phyloP scores from a whole-genome alignment of 1,140 invertebrate genomes.

The Caenorhabditis inopinata region DNA sequence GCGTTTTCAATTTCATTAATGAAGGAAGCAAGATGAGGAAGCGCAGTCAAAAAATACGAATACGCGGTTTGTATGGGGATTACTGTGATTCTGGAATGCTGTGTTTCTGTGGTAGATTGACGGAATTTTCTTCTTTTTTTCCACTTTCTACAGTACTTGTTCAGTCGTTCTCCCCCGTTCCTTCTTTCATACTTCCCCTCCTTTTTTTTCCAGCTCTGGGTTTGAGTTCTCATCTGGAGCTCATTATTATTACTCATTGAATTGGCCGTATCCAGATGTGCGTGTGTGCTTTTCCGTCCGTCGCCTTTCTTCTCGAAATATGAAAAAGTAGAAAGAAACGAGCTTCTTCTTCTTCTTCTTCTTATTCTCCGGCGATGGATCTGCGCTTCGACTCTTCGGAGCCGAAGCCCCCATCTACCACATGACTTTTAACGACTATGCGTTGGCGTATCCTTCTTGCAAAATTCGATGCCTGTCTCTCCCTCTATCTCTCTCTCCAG shows the following conservation, averaged over 20 bases:
- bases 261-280: conserved; percentile 31
- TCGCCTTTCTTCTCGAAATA: conserved; percentile 14
- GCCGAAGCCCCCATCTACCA: conserved; percentile 5
- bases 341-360: background rate
- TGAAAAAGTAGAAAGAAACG: conserved; percentile 33
- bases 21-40: background rate
- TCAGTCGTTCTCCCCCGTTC: background rate
- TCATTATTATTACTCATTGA: conserved; percentile 35
- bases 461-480: too few relatives aligned
- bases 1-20: conserved; percentile 30
- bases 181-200: background rate
- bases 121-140: background rate
- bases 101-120: too few relatives aligned
- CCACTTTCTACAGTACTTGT: background rate
- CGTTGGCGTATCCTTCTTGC: conserved; percentile 20
- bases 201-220: background rate
- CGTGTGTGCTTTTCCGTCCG: background rate
- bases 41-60: background rate
- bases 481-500: background rate
- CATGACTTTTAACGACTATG: conserved; percentile 33
- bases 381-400: background rate
- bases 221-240: conserved; percentile 5
- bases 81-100: too few relatives aligned
- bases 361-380: background rate
- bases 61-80: background rate